Percentiles rank a stretch among this genome's conserved stretches.
phyloP scores from a whole-genome alignment of 2,797 vertebrate species.

The Leucoraja ocellata region DNA sequence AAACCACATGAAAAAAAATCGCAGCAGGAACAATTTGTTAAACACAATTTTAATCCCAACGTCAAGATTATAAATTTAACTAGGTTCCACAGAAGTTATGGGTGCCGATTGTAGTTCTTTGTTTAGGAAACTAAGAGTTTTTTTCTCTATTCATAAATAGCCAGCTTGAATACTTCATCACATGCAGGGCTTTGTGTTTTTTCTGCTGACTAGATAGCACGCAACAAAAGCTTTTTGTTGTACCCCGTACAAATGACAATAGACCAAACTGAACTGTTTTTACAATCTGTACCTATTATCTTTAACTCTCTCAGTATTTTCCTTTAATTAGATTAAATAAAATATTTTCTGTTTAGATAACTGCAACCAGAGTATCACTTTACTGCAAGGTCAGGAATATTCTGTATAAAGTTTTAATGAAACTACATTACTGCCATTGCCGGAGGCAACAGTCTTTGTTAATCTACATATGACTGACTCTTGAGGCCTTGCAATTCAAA shows the following conservation, averaged over 20 bases:
- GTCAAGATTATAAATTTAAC: neutral
- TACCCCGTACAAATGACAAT: too few relatives aligned
- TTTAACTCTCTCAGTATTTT: neutral
- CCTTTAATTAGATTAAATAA: neutral
- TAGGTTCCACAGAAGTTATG: neutral
- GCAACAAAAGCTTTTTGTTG: too few relatives aligned
- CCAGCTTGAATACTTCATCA: neutral
- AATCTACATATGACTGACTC: conserved; percentile 15
- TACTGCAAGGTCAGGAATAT: neutral
- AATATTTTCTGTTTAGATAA: neutral
- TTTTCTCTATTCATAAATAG: neutral
- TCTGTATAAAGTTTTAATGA: neutral
- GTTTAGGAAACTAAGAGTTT: neutral
- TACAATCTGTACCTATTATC: neutral
- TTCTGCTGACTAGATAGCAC: too few relatives aligned
- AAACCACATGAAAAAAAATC: neutral
- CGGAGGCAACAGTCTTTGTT: neutral
- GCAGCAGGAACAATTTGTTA: neutral
- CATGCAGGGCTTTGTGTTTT: too few relatives aligned
- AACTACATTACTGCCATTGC: conserved; percentile 1
- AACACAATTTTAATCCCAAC: neutral
- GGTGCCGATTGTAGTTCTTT: neutral
- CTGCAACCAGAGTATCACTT: neutral
- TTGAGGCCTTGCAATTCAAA: conserved; percentile 19
- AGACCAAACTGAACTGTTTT: neutral